Evolutionary conservation across 2,113 vertebrate species (phyloP).

Genomic region (Phaethornis superciliosus): DNA sequence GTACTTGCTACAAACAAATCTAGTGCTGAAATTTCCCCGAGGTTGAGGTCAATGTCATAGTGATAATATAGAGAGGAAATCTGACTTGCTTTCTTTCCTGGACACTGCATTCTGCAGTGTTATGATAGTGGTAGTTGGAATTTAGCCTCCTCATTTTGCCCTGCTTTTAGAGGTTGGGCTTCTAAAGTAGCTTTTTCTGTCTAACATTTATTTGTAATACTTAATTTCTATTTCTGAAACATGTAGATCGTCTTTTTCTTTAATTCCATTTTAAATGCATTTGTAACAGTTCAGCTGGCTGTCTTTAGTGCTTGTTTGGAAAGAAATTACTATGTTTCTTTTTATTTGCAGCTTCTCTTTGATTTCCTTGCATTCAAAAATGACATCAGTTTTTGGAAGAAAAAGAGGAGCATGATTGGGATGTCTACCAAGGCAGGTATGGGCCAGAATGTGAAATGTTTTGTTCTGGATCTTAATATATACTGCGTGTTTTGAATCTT

Average conservation of each 20-base stretch:
- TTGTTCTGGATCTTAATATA: rapidly evolving
- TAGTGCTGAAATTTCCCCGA: not conserved
- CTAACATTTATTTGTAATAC: not conserved
- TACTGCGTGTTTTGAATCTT: not conserved
- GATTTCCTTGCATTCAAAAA: conserved; percentile 99
- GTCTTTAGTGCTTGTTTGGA: not conserved
- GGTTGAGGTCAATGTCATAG: not conserved
- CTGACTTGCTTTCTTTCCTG: not conserved
- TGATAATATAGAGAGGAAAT: not conserved
- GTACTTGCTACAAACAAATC: not conserved
- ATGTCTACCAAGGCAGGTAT: conserved; percentile 98
- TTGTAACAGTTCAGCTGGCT: not conserved
- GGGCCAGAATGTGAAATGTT: not conserved
- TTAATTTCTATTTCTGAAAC: not conserved
- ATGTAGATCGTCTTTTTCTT: not conserved
- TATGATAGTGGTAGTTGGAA: not conserved
- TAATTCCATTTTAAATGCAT: not conserved
- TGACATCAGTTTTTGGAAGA: conserved; percentile 98
- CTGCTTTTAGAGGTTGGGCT: not conserved
- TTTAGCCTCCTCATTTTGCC: not conserved
- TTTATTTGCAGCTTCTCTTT: conserved; percentile 88
- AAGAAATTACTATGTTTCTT: not conserved
- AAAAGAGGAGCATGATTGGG: conserved; percentile 96
- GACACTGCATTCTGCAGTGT: not conserved
- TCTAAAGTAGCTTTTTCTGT: not conserved